phyloP scores from a whole-genome alignment of 2,888 invertebrate species.

The Eupsilia transversa region DNA sequence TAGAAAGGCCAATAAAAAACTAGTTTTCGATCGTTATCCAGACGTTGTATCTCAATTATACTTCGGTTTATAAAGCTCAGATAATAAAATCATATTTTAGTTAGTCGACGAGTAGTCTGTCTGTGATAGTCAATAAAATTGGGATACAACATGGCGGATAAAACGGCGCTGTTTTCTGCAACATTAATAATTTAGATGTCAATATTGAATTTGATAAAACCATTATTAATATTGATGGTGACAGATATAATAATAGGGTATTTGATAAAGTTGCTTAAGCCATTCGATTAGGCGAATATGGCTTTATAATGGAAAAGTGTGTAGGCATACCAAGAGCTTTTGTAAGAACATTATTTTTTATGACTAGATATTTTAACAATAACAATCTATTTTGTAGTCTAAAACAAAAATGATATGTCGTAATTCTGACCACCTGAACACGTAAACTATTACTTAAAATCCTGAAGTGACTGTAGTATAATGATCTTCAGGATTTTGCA shows the following conservation, averaged over 20 bases:
- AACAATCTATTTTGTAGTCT: conserved; percentile 24
- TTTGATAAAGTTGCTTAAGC: conserved; percentile 34
- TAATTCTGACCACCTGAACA: conserved; percentile 16
- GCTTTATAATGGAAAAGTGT: conserved; percentile 32
- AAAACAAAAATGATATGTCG: conserved; percentile 27
- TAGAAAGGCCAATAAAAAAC: conserved; percentile 73
- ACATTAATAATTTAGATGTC: conserved; percentile 45
- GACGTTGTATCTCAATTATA: conserved; percentile 65
- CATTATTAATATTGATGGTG: conserved; percentile 45
- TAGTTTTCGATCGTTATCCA: conserved; percentile 70
- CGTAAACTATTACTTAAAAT: conserved; percentile 20
- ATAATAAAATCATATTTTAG: conserved; percentile 68
- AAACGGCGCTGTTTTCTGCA: conserved; percentile 42
- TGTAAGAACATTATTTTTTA: conserved; percentile 25
- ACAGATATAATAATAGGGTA: conserved; percentile 39
- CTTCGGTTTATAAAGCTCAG: conserved; percentile 41
- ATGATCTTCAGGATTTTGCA: neutral
- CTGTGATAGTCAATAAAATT: conserved; percentile 58
- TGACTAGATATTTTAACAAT: conserved; percentile 47
- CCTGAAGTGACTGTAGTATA: neutral
- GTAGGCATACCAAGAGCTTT: conserved; percentile 31
- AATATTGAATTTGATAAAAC: conserved; percentile 39
- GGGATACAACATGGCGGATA: conserved; percentile 41
- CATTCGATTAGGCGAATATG: conserved; percentile 30
- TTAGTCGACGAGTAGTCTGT: conserved; percentile 59